Percentiles rank a stretch among this genome's conserved stretches.
Conservation (phyloP, 2,888 invertebrate species). For the Desoria tigrina region DNA sequence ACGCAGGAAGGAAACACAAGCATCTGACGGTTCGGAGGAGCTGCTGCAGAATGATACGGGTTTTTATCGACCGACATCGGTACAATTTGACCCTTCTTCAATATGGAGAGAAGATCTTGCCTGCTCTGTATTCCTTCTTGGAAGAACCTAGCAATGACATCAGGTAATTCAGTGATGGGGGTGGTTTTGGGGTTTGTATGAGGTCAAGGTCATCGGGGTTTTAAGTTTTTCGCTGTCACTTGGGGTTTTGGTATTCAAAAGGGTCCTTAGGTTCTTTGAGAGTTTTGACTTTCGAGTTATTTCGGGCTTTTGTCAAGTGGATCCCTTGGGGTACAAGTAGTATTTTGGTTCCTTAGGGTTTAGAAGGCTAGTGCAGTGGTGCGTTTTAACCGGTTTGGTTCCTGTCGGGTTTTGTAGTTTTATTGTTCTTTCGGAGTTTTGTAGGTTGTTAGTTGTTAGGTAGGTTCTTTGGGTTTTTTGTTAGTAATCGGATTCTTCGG, state of each 20-base stretch:
- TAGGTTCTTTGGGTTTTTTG: no score
- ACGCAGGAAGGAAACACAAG: slow-evolving; percentile 11
- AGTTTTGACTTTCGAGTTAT: neutral
- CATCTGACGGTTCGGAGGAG: neutral
- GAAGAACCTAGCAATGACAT: neutral
- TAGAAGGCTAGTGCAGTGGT: no score
- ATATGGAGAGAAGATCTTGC: slow-evolving; percentile 5
- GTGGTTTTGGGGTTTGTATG: neutral
- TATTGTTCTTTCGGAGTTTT: no score
- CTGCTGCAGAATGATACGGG: neutral
- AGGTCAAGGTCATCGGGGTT: no score
- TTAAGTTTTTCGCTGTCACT: neutral
- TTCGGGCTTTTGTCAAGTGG: neutral
- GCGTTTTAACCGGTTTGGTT: no score
- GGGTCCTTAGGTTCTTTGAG: neutral
- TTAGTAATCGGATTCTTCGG: no score
- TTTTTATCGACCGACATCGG: neutral
- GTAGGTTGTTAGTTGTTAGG: no score
- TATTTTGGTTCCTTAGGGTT: no score
- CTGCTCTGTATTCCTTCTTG: neutral
- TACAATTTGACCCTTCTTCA: neutral
- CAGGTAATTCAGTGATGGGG: neutral
- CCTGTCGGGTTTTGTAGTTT: no score
- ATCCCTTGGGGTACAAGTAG: no score
- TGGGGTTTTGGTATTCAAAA: neutral